Evolutionary conservation across 2,888 invertebrate genomes (phyloP), one percentile per base, ranked within the genome.

Genomic region (Melitaea athalia): DNA sequence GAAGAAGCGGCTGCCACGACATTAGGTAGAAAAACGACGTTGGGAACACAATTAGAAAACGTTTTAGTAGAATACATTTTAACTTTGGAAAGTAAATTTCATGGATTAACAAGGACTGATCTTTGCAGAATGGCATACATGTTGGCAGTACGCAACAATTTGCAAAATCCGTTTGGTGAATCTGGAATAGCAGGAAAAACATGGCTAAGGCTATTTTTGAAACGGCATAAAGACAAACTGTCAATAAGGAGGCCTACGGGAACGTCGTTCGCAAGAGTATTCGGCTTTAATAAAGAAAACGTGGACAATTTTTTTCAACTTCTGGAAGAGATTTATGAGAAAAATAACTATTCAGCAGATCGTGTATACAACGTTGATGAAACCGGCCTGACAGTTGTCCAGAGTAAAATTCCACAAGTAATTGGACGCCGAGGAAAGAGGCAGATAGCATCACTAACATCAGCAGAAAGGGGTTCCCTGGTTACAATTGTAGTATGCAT

Each of bases 401-500:
- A 50, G n/a, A 50, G 50, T 8, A 50, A 15, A 50, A 50, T 50
- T 15, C 50, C 50, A 5, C 15, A 15, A 50, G 50, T 50, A 5
- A 15, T 50, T 50, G 50, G 50, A n/a, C 50, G 8, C 15, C 15
- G 15, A 67, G 70, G 72, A 12, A 73, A 71, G 45, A 31, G 67
- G 6, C 68, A 73, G 33, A 52, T 73, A 67, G 68, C 62, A 33
- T 14, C 71, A 67, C 75, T 68, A 55, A 73, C 77, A 7, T 77
- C 77, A 73, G 77, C 77, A 12, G 76, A 78, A 76, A 77, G 78
- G 57, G 78, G 75, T 11, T 76, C 74, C 11, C 15, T 77, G 5
- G 64, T 77, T 31, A 79, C 78, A 63, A 75, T 77, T 31, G 74
- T 77, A 38, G 67, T 74, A 60, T 66, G 69, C 60, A 78, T 77